These are phyloP conservation scores for Premnoplex brunnescens DNA, from an alignment of 2,797 vertebrate genomes.

Conservation along the genomic window DNA sequence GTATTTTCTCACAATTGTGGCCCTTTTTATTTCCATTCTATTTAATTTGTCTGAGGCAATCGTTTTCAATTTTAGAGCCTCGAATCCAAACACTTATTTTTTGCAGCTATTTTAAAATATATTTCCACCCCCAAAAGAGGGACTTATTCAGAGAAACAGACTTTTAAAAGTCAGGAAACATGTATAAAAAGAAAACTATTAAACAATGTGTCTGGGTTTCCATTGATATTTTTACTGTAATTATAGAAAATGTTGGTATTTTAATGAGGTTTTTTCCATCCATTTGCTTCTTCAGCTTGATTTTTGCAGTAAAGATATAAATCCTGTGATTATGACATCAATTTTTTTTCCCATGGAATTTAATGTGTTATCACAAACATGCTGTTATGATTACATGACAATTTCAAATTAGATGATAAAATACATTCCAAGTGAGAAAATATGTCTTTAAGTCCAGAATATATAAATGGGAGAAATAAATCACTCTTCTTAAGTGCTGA, in stretches of 20 bases:
- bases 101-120: constrained; percentile 26
- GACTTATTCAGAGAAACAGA: constrained; percentile 8
- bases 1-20: constrained; percentile 48
- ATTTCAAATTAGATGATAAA: constrained; percentile 24
- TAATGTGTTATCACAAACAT: constrained; percentile 28
- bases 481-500: neutral
- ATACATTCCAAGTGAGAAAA: constrained; percentile 41
- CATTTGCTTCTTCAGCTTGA: constrained; percentile 32
- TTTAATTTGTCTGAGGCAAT: constrained; percentile 56
- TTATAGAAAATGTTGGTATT: constrained; percentile 46
- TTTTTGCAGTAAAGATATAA: constrained; percentile 57
- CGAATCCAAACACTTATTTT: constrained; percentile 47
- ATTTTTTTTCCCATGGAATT: constrained; percentile 63
- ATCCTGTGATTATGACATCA: constrained; percentile 43
- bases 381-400: constrained; percentile 42
- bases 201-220: constrained; percentile 42
- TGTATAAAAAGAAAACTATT: constrained; percentile 50
- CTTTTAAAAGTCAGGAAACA: constrained; percentile 55
- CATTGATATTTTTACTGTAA: constrained; percentile 60
- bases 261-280: constrained; percentile 34
- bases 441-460: neutral
- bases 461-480: constrained; percentile 22
- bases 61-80: constrained; percentile 53
- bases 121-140: neutral
- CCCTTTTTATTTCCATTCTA: constrained; percentile 11